These are phyloP conservation scores for Toxotes lorentzi DNA, from an alignment of 2,797 vertebrate genomes.

Conservation along the genomic window DNA sequence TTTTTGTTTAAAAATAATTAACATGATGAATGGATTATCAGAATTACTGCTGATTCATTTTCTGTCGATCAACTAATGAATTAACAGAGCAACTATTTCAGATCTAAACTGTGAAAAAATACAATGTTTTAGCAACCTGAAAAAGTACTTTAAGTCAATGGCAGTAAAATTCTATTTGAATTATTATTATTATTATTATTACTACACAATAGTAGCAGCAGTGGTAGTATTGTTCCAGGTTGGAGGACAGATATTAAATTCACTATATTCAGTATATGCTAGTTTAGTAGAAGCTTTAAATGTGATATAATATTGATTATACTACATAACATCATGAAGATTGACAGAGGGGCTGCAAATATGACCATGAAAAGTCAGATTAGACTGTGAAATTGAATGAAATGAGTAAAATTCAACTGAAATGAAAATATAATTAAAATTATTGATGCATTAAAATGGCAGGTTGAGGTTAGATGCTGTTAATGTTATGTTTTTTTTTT, in stretches of 20 bases:
- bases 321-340: background rate
- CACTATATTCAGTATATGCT: background rate
- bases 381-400: slow-evolving; percentile 53
- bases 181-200: background rate
- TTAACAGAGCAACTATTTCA: background rate
- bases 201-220: background rate
- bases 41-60: background rate
- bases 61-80: background rate
- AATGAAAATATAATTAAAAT: slow-evolving; percentile 54
- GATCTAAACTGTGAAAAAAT: background rate
- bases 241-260: slow-evolving; percentile 2
- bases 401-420: slow-evolving; percentile 44
- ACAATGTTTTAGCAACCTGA: no score
- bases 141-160: background rate
- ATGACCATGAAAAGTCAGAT: slow-evolving; percentile 36
- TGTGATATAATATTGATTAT: slow-evolving; percentile 8
- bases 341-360: slow-evolving; percentile 7
- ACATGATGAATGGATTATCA: background rate
- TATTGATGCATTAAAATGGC: slow-evolving; percentile 35
- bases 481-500: background rate
- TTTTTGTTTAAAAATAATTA: background rate
- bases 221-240: background rate
- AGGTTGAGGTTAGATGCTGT: slow-evolving; percentile 24
- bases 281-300: slow-evolving; percentile 8
- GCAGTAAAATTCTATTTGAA: background rate